Evolutionary conservation across 2,888 invertebrate genomes (phyloP), one percentile per base, ranked within the genome.

Genomic region (Glyphotaelius pellucidus): DNA sequence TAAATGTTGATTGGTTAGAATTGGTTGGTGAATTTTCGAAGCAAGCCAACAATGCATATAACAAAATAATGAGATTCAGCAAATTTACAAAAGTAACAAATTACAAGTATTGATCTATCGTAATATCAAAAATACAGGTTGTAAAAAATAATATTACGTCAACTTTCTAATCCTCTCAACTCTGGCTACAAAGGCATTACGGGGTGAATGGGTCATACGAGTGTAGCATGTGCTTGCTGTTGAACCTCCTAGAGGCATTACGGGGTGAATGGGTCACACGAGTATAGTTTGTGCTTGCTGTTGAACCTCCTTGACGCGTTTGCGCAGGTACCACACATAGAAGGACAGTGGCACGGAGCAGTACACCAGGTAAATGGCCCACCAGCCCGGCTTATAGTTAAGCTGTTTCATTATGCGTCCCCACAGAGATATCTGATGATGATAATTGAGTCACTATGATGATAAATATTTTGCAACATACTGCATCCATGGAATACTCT

Each of bases 331-430:
- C 94, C 96, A 97, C 93, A 97, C 94, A 95, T 98, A 98, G 67
- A 97, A 95, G 92, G 95, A 94, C 94, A 98, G 95, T 91, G 98
- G 98, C 94, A 98, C 96, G 92, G 97, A 95, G 95, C 98, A 97
- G 96, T 98, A 98, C 88, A 97, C 94, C 94, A 97, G 97, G 96
- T 98, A 98, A 93, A 97, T 94, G 89, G 97, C 97, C 98, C 98
- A 98, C 96, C 97, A 97, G 94, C 97, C 98, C 88, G 98, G 98
- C 94, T 97, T 97, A 96, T 98, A 97, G 96, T 98, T 97, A 95
- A 98, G 97, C 92, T 97, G 96, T 94, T 96, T 97, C 96, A 98
- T 96, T 94, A 97, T 95, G 93, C 97, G 97, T 94, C 98, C 98
- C 97, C 98, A 98, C 89, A 97, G 94, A n/a, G 97, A 96, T 94